Evolutionary conservation across 2,888 invertebrate genomes (phyloP).

Genomic region (Epinotia ramella): DNA sequence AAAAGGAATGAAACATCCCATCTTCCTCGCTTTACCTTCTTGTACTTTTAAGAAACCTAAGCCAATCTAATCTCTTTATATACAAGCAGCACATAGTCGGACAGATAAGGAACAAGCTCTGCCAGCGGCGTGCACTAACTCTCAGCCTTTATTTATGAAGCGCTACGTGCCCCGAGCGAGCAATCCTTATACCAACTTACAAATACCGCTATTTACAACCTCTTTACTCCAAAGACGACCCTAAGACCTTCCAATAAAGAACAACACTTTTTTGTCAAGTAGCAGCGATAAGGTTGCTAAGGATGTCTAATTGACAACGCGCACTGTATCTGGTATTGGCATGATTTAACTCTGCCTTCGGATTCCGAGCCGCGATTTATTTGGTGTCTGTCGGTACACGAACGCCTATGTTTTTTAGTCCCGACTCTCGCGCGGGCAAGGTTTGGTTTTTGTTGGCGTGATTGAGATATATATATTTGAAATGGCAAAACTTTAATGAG

Average conservation of each 20-base stretch:
- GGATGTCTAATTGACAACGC: constrained; percentile 78
- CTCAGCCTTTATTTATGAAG: constrained; percentile 78
- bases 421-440: not conserved
- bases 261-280: constrained; percentile 20
- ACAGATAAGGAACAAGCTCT: constrained; percentile 76
- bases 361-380: constrained; percentile 72
- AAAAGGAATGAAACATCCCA: not conserved
- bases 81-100: constrained; percentile 56
- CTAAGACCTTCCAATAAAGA: constrained; percentile 49
- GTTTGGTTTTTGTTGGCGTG: not conserved
- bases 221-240: constrained; percentile 52
- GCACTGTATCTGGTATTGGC: constrained; percentile 75
- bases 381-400: constrained; percentile 54
- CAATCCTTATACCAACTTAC: constrained; percentile 59
- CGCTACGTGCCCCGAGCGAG: constrained; percentile 76
- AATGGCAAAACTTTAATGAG: no score
- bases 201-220: constrained; percentile 51
- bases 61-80: constrained; percentile 65
- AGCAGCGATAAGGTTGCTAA: constrained; percentile 53
- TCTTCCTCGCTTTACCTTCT: not conserved
- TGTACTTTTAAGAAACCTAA: constrained; percentile 44
- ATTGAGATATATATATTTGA: constrained; percentile 9
- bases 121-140: constrained; percentile 73
- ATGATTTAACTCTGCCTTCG: constrained; percentile 75
- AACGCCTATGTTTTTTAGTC: constrained; percentile 40